A percentile compares a stretch with the other conserved stretches of the same genome.
Evolutionary conservation across 2,797 vertebrate genomes (phyloP).

Genomic region (Monodelphis domestica): DNA sequence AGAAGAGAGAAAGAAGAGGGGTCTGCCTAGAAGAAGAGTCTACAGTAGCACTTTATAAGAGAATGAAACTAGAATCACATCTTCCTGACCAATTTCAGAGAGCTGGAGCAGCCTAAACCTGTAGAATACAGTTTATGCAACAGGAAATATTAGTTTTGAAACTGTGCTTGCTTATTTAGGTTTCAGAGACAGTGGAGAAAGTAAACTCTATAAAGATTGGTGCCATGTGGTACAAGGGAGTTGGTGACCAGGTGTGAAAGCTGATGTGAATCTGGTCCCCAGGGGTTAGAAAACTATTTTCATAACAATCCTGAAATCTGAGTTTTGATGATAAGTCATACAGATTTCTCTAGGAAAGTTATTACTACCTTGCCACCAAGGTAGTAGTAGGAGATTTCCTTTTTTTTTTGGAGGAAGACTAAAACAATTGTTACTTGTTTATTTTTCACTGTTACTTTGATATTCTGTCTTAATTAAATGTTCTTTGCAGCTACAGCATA

Average conservation of each 20-base stretch:
- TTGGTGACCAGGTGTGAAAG: neutral
- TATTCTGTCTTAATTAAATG: neutral
- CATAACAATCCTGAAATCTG: neutral
- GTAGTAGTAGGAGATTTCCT: neutral
- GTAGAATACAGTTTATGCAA: neutral
- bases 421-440: neutral
- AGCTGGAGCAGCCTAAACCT: neutral
- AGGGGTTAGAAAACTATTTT: neutral
- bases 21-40: neutral
- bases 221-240: neutral
- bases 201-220: neutral
- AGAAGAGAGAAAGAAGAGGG: neutral
- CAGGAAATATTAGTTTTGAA: neutral
- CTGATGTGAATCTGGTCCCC: neutral
- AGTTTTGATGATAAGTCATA: neutral
- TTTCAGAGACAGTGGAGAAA: neutral
- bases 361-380: neutral
- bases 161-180: neutral
- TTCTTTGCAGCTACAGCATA: neutral
- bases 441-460: neutral
- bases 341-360: neutral
- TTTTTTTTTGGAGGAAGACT: neutral
- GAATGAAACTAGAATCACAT: neutral
- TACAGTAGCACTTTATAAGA: neutral
- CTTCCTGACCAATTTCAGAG: neutral